Evolutionary conservation across 2,797 vertebrate genomes (phyloP), one percentile per base, ranked within the genome.

Genomic region (Tenualosa thibaudeaui): DNA sequence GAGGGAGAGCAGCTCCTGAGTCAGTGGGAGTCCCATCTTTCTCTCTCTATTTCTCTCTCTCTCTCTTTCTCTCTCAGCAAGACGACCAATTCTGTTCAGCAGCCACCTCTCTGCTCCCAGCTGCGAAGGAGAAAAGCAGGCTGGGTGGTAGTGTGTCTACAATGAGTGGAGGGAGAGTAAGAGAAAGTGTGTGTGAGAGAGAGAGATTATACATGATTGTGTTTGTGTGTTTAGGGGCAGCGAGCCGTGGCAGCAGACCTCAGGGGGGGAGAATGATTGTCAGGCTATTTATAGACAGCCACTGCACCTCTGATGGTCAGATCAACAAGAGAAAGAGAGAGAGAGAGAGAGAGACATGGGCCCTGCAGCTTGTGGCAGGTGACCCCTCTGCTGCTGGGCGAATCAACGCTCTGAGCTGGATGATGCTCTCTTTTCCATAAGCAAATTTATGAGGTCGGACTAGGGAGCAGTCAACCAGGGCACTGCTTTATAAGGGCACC

Each of bases 251-350:
- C 68, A 84, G 81, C 87, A 84, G 87, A 88, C 89, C 91, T 89
- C 88, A 89, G 88, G 86, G 89, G 89, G 89, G 90, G 90, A 78
- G 85, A 87, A 88, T 93, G 92, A 94, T 93, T 92, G 90, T 93
- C 89, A 13, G 83, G 85, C 93, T 95, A 94, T 94, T 93, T 92
- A 94, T 94, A 94, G 92, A 88, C 24, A 0, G 82, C 86, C 82
- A 81, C 85, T 83, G 90, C 92, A 91, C 68, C 89, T 85, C 85
- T 87, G 82, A 90, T 92, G 85, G 86, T 89, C 89, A 86, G 88
- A 90, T 89, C 86, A 87, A 88, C 89, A 89, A 87, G 31, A 71
- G 65, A 71, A 26, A 15, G 65, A 71, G 68, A 75, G 37, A 8
- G 31, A 22, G 19, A 78, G 71, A 43, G 71, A 78, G 7, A 46